phyloP scores from a whole-genome alignment of 2,888 invertebrate species.

The Stramonita haemastoma region DNA sequence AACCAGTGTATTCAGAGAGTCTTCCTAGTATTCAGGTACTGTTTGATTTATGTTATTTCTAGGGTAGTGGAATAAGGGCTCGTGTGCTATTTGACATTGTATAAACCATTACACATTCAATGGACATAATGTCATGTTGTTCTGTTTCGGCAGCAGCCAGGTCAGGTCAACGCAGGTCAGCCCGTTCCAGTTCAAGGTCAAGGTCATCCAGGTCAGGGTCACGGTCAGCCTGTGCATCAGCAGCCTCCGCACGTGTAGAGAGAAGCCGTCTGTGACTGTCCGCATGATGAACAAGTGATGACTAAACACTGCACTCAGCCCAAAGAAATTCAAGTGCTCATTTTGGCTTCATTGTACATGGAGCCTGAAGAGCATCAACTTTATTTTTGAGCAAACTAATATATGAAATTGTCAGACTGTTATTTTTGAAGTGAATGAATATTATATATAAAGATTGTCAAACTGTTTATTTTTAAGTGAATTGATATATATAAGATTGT shows the following conservation, averaged over 20 bases:
- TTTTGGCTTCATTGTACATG: neutral
- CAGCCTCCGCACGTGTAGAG: neutral
- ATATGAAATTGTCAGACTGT: neutral
- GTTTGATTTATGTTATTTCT: too few species aligned
- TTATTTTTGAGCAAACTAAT: neutral
- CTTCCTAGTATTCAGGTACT: too few species aligned
- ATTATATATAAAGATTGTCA: too few species aligned
- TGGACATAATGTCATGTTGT: neutral
- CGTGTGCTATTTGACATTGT: too few species aligned
- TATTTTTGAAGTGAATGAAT: neutral
- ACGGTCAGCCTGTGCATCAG: neutral
- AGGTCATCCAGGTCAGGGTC: constrained; percentile 3
- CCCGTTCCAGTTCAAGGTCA: neutral
- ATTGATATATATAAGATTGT: too few species aligned
- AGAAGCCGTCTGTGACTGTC: neutral
- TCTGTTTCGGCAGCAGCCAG: neutral
- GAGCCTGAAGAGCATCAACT: neutral
- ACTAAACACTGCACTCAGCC: neutral
- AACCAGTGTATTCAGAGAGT: too few species aligned
- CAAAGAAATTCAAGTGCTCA: neutral
- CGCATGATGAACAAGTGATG: neutral
- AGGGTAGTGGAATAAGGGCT: too few species aligned
- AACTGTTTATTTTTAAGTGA: too few species aligned
- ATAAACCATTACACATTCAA: neutral
- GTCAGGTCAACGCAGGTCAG: neutral